A percentile compares a stretch with the other conserved stretches of the same genome.
These are phyloP conservation scores for Rhopalosiphum maidis DNA, from an alignment of 1,140 invertebrate species.

Conservation along the genomic window DNA sequence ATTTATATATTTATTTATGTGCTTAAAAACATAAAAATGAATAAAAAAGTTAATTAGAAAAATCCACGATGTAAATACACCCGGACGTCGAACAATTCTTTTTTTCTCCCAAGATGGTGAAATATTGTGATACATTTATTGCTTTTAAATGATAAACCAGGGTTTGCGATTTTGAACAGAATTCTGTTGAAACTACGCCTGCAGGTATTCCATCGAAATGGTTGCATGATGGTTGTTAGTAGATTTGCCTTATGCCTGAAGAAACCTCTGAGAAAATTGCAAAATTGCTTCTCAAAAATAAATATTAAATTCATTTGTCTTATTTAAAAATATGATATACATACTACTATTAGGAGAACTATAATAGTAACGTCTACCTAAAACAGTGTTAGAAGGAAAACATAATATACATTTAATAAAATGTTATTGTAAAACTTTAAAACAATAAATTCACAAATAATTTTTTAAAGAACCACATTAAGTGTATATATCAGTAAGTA, in stretches of 20 bases:
- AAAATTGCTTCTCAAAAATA: neutral
- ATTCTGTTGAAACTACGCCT: too few species aligned
- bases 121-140: too few species aligned
- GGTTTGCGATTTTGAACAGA: too few species aligned
- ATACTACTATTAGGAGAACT: neutral
- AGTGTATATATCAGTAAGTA: neutral
- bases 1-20: neutral
- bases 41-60: too few species aligned
- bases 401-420: neutral
- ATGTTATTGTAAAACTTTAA: neutral
- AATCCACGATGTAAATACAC: too few species aligned
- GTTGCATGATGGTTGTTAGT: neutral
- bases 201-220: neutral
- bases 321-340: neutral
- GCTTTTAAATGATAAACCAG: too few species aligned
- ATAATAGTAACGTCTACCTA: neutral
- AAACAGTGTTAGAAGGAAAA: neutral
- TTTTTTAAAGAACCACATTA: neutral
- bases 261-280: neutral
- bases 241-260: neutral
- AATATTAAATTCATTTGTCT: neutral
- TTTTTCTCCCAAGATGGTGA: too few species aligned
- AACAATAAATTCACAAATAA: neutral
- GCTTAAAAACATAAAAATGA: neutral
- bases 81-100: too few species aligned